Conservation (phyloP, 2,113 vertebrate species). For the Rhinogobius similis region DNA sequence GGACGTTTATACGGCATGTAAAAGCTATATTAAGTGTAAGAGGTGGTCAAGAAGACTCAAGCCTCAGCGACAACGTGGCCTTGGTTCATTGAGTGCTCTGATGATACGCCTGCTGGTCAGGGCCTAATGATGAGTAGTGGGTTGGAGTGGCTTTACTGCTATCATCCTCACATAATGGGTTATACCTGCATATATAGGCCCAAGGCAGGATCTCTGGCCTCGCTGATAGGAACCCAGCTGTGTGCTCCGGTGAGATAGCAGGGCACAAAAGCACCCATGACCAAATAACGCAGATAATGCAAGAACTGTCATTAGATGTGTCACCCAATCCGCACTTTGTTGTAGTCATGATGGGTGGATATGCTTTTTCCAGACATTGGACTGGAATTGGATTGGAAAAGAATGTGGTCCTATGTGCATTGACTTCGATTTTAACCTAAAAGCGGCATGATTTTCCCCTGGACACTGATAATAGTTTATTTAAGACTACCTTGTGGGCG, state of each 20-base stretch:
- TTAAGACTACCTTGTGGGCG: too few species aligned
- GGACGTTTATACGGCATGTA: slow-evolving; percentile 61
- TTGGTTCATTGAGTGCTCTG: slow-evolving; percentile 38
- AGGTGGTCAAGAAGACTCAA: slow-evolving; percentile 51
- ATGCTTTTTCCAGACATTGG: slow-evolving; percentile 28
- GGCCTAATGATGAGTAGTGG: slow-evolving; percentile 77
- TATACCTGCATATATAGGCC: slow-evolving; percentile 75
- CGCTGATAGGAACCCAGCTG: slow-evolving; percentile 85
- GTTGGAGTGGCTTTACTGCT: slow-evolving; percentile 80
- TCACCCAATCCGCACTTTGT: slow-evolving; percentile 58
- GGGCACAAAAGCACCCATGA: slow-evolving; percentile 73
- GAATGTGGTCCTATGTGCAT: neutral
- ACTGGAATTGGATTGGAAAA: slow-evolving; percentile 33
- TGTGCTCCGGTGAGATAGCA: slow-evolving; percentile 83
- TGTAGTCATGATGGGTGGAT: slow-evolving; percentile 56
- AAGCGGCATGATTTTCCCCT: too few species aligned
- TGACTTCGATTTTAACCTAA: neutral
- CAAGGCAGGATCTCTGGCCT: slow-evolving; percentile 85
- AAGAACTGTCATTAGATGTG: slow-evolving; percentile 65
- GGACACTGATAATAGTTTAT: too few species aligned
- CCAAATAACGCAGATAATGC: slow-evolving; percentile 59
- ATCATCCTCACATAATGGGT: slow-evolving; percentile 82
- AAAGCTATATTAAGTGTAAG: slow-evolving; percentile 52
- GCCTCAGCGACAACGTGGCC: slow-evolving; percentile 42
- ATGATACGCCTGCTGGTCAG: slow-evolving; percentile 61